phyloP scores from a whole-genome alignment of 2,797 vertebrate species.

The Periparus ater region DNA sequence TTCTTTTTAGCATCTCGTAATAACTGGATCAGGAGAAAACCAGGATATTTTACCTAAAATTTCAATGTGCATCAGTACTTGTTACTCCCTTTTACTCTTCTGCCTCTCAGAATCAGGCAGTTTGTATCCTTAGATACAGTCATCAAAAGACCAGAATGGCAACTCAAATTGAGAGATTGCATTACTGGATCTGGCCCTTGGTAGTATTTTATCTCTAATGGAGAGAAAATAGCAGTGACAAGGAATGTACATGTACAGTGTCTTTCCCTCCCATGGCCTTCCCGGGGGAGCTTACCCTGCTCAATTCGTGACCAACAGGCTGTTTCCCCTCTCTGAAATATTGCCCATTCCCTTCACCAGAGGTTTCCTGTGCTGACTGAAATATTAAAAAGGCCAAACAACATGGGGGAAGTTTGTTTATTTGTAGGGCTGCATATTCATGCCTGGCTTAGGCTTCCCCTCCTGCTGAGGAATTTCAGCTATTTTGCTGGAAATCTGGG shows the following conservation, averaged over 20 bases:
- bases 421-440: constrained; percentile 3
- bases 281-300: background rate
- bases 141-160: background rate
- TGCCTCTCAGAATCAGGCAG: background rate
- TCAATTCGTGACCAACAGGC: background rate
- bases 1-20: background rate
- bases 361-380: constrained; percentile 55
- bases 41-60: background rate
- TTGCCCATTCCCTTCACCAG: background rate
- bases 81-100: background rate
- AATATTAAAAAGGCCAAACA: constrained; percentile 35
- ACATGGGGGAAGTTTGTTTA: constrained; percentile 21
- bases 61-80: background rate
- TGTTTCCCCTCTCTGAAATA: constrained; percentile 41
- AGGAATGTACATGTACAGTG: background rate
- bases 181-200: background rate
- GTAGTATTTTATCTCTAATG: background rate
- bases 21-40: background rate
- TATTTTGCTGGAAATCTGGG: constrained; percentile 29
- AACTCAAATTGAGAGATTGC: accelerated
- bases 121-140: background rate
- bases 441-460: background rate
- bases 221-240: background rate
- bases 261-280: background rate
- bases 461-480: constrained; percentile 41